Conservation (phyloP, 35 echinoderm and acorn worm species). For the Diadema setosum region DNA sequence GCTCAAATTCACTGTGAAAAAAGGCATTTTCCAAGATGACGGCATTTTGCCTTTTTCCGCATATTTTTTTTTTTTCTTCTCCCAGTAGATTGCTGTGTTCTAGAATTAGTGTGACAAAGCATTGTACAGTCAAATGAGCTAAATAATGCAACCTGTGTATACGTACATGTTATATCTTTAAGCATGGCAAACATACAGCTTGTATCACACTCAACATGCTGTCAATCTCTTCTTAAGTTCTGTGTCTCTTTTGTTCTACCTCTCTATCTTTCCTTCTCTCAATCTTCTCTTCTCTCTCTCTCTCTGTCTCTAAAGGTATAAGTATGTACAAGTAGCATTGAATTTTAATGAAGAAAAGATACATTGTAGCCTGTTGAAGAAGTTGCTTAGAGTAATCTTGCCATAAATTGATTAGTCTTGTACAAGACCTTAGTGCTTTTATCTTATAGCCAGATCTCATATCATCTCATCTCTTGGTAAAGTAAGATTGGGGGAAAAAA, state of each 20-base stretch:
- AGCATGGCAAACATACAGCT: too few species aligned
- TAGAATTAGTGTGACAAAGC: background rate
- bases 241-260: too few species aligned
- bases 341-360: background rate
- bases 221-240: too few species aligned
- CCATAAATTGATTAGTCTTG: background rate
- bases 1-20: too few species aligned
- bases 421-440: background rate
- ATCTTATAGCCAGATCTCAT: background rate
- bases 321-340: background rate
- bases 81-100: background rate
- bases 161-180: too few species aligned
- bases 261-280: too few species aligned
- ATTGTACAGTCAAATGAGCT: background rate
- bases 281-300: too few species aligned
- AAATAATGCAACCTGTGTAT: background rate
- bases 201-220: too few species aligned
- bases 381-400: constrained; percentile 2
- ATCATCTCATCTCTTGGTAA: background rate
- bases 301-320: too few species aligned
- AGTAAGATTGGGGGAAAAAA: background rate
- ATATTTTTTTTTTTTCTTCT: background rate
- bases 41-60: background rate
- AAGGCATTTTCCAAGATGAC: background rate
- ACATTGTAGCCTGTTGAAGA: background rate